Evolutionary conservation across 2,797 vertebrate genomes (phyloP).

Genomic region (Poliocrania exsul): DNA sequence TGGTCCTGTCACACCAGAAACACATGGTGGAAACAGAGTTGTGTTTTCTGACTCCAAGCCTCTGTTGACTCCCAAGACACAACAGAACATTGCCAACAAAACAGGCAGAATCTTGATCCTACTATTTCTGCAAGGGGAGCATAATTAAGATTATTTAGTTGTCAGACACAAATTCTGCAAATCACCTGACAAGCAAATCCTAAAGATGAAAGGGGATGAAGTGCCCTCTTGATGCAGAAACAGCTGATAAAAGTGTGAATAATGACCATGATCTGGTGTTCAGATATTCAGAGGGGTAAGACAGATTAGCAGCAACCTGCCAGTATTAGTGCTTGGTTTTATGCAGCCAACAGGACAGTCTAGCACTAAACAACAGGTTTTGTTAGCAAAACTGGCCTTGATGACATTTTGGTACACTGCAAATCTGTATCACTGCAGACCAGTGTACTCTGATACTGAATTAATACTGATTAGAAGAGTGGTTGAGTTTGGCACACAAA

Average conservation of each 20-base stretch:
- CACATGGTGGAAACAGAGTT: not conserved
- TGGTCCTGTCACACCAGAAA: not conserved
- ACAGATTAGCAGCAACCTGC: not conserved
- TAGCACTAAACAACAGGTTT: not conserved
- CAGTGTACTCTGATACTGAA: not conserved
- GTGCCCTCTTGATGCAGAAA: not conserved
- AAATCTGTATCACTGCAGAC: not conserved
- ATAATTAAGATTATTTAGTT: not conserved
- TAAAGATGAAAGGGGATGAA: not conserved
- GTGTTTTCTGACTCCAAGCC: not conserved
- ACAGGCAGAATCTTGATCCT: not conserved
- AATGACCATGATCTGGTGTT: not conserved
- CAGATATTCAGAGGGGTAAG: not conserved
- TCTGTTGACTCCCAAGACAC: not conserved
- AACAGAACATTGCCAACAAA: not conserved
- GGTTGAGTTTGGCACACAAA: not conserved
- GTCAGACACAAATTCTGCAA: not conserved
- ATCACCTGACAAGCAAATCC: not conserved
- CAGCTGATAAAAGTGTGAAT: not conserved
- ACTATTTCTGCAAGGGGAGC: not conserved
- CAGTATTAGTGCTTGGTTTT: not conserved
- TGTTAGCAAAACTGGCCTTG: not conserved
- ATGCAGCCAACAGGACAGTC: not conserved
- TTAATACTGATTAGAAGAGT: not conserved
- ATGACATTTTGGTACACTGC: not conserved